phyloP scores from a whole-genome alignment of 2,113 vertebrate genomes.

The Ammospiza nelsoni region DNA sequence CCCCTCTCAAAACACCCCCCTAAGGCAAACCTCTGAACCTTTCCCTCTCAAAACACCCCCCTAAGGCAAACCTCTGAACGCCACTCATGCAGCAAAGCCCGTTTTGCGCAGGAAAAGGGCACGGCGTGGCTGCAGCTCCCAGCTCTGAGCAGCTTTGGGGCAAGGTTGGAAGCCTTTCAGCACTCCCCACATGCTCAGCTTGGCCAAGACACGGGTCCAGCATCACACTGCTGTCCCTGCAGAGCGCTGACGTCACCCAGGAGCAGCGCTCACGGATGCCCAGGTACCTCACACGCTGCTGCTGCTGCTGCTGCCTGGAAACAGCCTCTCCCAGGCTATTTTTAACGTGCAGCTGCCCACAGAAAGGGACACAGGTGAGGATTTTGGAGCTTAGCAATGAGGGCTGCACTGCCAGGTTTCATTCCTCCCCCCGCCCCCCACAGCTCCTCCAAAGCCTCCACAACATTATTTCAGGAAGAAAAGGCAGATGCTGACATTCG shows the following conservation, averaged over 20 bases:
- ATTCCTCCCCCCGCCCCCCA: neutral
- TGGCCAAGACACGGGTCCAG: neutral
- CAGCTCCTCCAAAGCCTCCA: neutral
- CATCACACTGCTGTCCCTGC: neutral
- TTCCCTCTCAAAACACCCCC: neutral
- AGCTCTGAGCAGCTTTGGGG: neutral
- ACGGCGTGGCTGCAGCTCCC: neutral
- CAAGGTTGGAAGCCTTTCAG: neutral
- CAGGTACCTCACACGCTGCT: neutral
- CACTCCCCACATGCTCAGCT: fast-evolving
- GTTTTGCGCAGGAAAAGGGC: neutral
- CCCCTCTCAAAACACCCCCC: neutral
- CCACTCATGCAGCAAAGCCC: neutral
- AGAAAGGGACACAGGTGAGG: neutral
- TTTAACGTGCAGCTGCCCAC: neutral
- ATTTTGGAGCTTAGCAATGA: neutral
- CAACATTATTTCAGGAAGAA: neutral
- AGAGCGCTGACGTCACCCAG: neutral
- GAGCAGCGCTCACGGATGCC: neutral
- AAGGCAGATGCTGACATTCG: conserved; percentile 18
- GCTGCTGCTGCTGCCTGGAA: conserved; percentile 6
- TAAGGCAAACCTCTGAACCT: neutral
- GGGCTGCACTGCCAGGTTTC: neutral
- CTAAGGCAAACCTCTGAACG: neutral
- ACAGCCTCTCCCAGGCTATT: neutral